Conservation (phyloP, 2,888 invertebrate genomes). For the Troilus luridus region DNA sequence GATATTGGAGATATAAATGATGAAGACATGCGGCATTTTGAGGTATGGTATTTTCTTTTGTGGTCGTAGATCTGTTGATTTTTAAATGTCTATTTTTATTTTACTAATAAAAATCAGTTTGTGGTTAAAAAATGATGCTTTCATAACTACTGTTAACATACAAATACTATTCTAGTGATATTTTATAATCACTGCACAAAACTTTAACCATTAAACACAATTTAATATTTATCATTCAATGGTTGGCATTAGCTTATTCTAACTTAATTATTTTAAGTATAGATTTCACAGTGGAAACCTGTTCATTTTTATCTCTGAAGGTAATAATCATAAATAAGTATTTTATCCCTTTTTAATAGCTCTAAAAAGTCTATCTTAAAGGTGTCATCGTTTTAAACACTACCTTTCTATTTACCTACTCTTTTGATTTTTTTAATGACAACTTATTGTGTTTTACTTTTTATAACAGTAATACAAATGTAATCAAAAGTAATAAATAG, state of each 20-base stretch:
- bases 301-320: background rate
- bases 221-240: background rate
- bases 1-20: slow-evolving; percentile 64
- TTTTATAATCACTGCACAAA: background rate
- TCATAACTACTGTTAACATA: background rate
- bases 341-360: background rate
- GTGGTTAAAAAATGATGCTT: too few relatives aligned
- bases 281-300: background rate
- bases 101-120: too few relatives aligned
- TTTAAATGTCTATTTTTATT: too few relatives aligned
- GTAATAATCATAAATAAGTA: background rate
- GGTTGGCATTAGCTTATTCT: background rate
- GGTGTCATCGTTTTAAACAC: background rate
- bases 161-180: background rate
- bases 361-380: background rate
- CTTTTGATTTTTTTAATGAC: background rate
- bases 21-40: slow-evolving; percentile 63
- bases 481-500: background rate
- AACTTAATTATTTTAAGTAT: background rate
- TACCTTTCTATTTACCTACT: background rate
- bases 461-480: background rate
- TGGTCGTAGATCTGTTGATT: background rate
- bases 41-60: slow-evolving; percentile 55
- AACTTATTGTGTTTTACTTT: background rate
- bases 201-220: background rate